phyloP scores from a whole-genome alignment of 2,888 invertebrate species.

The Branchinecta sandiegonensis region DNA sequence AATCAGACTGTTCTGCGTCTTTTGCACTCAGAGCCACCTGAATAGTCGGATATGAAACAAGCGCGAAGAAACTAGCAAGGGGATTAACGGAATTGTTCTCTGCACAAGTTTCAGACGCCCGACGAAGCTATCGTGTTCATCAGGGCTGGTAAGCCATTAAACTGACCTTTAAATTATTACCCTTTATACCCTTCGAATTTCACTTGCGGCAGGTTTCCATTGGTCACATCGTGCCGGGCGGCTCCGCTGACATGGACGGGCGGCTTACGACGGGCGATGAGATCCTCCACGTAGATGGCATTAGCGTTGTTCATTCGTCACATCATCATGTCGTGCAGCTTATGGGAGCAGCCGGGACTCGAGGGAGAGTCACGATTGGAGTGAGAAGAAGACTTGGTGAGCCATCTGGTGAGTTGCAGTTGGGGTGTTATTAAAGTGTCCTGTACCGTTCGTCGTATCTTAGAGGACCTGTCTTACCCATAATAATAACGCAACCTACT shows the following conservation, averaged over 20 bases:
- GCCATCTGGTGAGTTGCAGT: background rate
- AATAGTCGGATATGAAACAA: too few species aligned
- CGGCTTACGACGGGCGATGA: slow-evolving; percentile 82
- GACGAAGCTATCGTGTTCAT: too few species aligned
- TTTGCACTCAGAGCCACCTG: too few species aligned
- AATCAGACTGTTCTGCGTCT: too few species aligned
- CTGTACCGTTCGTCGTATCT: too few species aligned
- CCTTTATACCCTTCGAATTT: slow-evolving; percentile 10
- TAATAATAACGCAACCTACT: too few species aligned
- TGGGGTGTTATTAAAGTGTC: background rate
- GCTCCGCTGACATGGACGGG: slow-evolving; percentile 82
- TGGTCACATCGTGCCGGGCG: slow-evolving; percentile 90
- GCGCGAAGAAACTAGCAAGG: too few species aligned
- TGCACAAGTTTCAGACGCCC: too few species aligned
- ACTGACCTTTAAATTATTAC: background rate
- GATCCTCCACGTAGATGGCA: slow-evolving; percentile 81
- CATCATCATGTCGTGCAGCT: slow-evolving; percentile 85
- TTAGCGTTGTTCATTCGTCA: slow-evolving; percentile 65
- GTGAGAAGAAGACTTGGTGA: slow-evolving; percentile 44
- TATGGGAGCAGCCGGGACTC: slow-evolving; percentile 72
- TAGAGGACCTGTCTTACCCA: too few species aligned
- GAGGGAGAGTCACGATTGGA: slow-evolving; percentile 69
- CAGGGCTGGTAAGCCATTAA: too few species aligned
- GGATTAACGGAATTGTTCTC: too few species aligned
- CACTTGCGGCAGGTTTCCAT: slow-evolving; percentile 55